Evolutionary conservation across 2,797 vertebrate species (phyloP).

Genomic region (Australoheros facetus): DNA sequence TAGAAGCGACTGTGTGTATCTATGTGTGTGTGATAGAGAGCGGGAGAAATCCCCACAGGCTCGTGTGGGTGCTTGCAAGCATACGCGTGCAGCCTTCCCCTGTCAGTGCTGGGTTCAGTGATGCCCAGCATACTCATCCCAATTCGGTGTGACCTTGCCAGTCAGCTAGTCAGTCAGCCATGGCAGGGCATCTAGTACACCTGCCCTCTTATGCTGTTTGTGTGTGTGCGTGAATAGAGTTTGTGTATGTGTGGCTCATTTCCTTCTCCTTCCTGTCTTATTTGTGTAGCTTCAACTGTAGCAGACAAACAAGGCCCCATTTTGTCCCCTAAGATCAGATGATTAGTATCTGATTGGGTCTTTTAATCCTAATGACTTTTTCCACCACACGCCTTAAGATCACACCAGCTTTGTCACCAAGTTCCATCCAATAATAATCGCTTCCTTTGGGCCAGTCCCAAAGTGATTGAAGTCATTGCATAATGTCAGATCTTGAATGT

Average conservation of each 20-base stretch:
- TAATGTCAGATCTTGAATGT: conserved; percentile 36
- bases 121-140: conserved; percentile 66
- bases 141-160: conserved; percentile 73
- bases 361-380: conserved; percentile 77
- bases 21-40: conserved; percentile 10
- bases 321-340: conserved; percentile 53
- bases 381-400: conserved; percentile 56
- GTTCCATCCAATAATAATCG: conserved; percentile 40
- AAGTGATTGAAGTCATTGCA: conserved; percentile 21
- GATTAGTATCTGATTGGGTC: conserved; percentile 67
- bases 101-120: conserved; percentile 63
- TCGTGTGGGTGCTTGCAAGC: conserved; percentile 32
- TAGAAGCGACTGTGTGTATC: conserved; percentile 17
- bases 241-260: neutral
- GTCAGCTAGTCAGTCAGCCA: conserved; percentile 65
- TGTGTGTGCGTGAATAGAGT: neutral
- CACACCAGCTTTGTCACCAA: conserved; percentile 49
- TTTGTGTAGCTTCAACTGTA: conserved; percentile 37
- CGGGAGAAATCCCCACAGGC: conserved; percentile 42
- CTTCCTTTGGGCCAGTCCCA: conserved; percentile 28
- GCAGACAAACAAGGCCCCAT: conserved; percentile 44
- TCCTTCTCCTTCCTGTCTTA: conserved; percentile 18
- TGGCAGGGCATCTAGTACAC: conserved; percentile 53
- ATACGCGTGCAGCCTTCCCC: conserved; percentile 41
- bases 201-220: conserved; percentile 38